Percentiles rank a stretch among this genome's conserved stretches.
Evolutionary conservation across 2,797 vertebrate species (phyloP).

Genomic region (Ara ararauna): DNA sequence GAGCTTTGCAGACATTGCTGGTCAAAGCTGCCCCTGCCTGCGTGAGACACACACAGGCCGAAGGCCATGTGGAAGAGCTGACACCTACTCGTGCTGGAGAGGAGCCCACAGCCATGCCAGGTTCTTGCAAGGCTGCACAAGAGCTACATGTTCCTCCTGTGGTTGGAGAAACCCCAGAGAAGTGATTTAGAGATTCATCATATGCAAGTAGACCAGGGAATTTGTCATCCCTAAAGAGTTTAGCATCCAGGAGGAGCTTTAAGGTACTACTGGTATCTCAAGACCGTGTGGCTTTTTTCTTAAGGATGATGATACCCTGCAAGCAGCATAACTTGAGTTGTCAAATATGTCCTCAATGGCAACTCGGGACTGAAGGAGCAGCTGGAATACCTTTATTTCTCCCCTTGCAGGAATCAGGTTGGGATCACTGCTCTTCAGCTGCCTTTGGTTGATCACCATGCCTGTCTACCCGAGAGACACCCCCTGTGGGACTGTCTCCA

Average conservation of each 20-base stretch:
- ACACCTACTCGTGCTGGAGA: background rate
- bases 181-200: background rate
- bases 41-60: background rate
- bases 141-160: background rate
- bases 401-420: background rate
- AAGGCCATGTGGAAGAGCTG: background rate
- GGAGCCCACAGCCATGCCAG: background rate
- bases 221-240: background rate
- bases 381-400: background rate
- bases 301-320: fast-evolving
- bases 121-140: background rate
- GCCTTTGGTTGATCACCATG: fast-evolving
- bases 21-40: background rate
- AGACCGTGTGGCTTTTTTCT: background rate
- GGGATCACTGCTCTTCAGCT: background rate
- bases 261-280: background rate
- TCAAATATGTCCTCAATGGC: fast-evolving
- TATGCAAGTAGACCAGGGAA: background rate
- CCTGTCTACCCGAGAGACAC: background rate
- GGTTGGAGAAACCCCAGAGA: background rate
- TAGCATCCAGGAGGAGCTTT: background rate
- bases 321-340: background rate
- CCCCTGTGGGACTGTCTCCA: background rate
- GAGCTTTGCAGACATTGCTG: background rate
- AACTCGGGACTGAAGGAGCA: background rate